Conservation (phyloP, 2,113 vertebrate genomes). For the Nothobranchius kuhntae region DNA sequence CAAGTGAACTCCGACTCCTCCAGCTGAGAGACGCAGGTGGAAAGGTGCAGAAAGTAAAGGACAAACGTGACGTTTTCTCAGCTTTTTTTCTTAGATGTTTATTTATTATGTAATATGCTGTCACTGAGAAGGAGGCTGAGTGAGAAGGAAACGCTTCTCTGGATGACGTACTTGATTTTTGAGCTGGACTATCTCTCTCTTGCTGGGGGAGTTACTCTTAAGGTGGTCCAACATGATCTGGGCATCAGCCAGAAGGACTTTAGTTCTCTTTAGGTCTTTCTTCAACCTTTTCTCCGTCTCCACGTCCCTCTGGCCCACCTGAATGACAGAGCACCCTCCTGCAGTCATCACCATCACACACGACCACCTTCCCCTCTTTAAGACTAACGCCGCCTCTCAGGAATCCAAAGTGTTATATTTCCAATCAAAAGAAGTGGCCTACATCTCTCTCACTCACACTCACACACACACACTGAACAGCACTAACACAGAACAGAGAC, state of each 20-base stretch:
- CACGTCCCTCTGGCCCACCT: constrained; percentile 91
- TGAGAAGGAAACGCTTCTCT: not conserved
- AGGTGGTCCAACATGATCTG: constrained; percentile 98
- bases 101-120: not conserved
- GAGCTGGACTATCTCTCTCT: constrained; percentile 93
- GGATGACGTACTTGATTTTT: constrained; percentile 89
- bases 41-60: not conserved
- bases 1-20: constrained; percentile 98
- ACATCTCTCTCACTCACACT: constrained; percentile 24
- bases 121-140: not conserved
- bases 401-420: constrained; percentile 46
- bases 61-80: constrained; percentile 12
- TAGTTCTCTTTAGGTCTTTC: constrained; percentile 96
- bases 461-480: constrained; percentile 21
- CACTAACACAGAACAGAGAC: constrained; percentile 26
- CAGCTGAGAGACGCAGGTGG: constrained; percentile 78
- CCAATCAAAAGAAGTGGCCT: constrained; percentile 53
- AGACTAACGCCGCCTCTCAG: constrained; percentile 16
- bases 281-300: constrained; percentile 92
- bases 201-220: constrained; percentile 95
- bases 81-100: not conserved
- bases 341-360: constrained; percentile 23
- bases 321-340: constrained; percentile 36
- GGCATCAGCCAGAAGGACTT: constrained; percentile 92
- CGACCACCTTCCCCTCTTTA: constrained; percentile 26